Percentiles rank a stretch among this genome's conserved stretches.
Conservation (phyloP, 2,113 vertebrate species). For the Scomber scombrus region DNA sequence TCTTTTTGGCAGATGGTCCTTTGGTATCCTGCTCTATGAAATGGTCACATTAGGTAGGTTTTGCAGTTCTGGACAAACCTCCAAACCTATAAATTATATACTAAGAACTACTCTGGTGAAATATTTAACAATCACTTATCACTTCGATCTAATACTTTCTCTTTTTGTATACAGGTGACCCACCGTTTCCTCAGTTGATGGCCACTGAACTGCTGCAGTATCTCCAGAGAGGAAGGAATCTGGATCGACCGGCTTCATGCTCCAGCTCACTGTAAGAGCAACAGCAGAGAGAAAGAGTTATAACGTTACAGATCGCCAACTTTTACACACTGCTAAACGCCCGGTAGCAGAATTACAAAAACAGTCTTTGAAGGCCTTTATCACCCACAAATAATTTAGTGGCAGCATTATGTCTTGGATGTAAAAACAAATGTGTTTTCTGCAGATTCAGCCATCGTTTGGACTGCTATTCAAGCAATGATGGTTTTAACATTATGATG, state of each 20-base stretch:
- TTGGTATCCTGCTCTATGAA: constrained; percentile 94
- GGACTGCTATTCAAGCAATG: no score
- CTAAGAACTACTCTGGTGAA: no score
- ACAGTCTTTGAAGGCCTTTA: no score
- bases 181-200: constrained; percentile 89
- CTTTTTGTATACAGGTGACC: constrained; percentile 84
- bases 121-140: no score
- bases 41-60: constrained; percentile 92
- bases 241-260: constrained; percentile 88
- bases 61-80: neutral
- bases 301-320: no score
- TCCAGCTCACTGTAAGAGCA: constrained; percentile 87
- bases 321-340: no score
- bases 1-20: constrained; percentile 90
- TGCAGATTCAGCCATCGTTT: no score
- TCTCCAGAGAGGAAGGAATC: constrained; percentile 87
- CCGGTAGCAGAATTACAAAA: no score
- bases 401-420: no score
- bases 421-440: no score
- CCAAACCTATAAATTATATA: neutral
- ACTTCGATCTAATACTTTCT: neutral
- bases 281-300: neutral
- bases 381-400: no score
- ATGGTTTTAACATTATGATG: no score
- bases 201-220: constrained; percentile 87